phyloP scores from a whole-genome alignment of 2,888 invertebrate genomes.

The Chrysomela aeneicollis region DNA sequence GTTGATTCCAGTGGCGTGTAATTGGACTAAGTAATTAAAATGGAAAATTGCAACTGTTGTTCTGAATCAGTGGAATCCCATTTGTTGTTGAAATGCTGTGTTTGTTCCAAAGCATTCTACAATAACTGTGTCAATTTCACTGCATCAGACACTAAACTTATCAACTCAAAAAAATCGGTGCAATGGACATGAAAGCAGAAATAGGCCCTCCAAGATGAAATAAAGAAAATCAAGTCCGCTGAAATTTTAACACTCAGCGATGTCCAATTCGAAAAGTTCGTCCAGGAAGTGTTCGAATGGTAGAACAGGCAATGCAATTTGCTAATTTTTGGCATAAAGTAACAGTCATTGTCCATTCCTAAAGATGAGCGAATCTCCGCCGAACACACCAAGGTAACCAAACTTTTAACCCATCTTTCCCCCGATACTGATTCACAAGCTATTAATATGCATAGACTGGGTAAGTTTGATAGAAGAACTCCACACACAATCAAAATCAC shows the following conservation, averaged over 20 bases:
- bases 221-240: not conserved
- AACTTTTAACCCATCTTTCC: not conserved
- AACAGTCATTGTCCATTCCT: not conserved
- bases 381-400: slow-evolving; percentile 7
- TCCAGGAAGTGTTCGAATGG: slow-evolving; percentile 11
- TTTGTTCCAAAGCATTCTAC: slow-evolving; percentile 8
- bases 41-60: slow-evolving; percentile 1
- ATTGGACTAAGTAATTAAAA: not conserved
- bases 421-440: not conserved
- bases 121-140: not conserved
- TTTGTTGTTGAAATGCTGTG: slow-evolving; percentile 6
- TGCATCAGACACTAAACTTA: slow-evolving; percentile 13
- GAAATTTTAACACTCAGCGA: not conserved
- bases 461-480: slow-evolving; percentile 6
- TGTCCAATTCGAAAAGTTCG: not conserved
- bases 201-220: slow-evolving; percentile 6
- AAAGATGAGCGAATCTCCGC: slow-evolving; percentile 5
- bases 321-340: slow-evolving; percentile 9
- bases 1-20: slow-evolving; percentile 13
- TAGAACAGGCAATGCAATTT: slow-evolving; percentile 8
- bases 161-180: slow-evolving; percentile 16
- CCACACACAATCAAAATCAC: slow-evolving; percentile 4
- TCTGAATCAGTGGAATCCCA: slow-evolving; percentile 5
- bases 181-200: slow-evolving; percentile 5
- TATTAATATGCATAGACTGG: not conserved